A percentile compares a stretch with the other conserved stretches of the same genome.
These are phyloP conservation scores for Leguminivora glycinivorella DNA, from an alignment of 1,140 invertebrate genomes.

Conservation along the genomic window DNA sequence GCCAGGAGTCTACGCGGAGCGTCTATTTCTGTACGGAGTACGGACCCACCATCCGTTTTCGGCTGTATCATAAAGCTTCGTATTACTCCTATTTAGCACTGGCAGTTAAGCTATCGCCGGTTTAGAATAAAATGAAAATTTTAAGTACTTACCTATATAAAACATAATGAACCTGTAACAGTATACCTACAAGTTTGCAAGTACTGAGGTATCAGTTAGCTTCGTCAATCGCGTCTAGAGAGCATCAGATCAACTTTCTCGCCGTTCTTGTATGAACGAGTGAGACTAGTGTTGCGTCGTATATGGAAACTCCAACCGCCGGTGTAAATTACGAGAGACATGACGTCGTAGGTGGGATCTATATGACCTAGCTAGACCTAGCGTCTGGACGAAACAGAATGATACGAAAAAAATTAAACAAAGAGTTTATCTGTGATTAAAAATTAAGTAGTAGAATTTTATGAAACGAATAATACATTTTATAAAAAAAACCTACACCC, in stretches of 20 bases:
- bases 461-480: too few species aligned
- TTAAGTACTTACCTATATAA: not conserved
- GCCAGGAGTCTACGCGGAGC: constrained; percentile 21
- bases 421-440: not conserved
- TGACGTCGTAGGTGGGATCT: not conserved
- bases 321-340: constrained; percentile 14
- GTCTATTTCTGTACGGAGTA: constrained; percentile 22
- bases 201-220: not conserved
- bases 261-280: constrained; percentile 49
- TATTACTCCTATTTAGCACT: not conserved
- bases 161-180: not conserved
- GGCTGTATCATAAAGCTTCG: not conserved
- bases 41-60: constrained; percentile 11
- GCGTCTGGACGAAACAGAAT: not conserved
- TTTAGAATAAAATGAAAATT: too few species aligned
- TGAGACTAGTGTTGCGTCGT: constrained; percentile 45
- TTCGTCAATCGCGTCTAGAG: constrained; percentile 53
- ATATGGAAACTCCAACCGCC: constrained; percentile 34
- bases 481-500: too few species aligned
- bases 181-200: not conserved
- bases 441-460: not conserved
- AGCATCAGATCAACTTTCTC: constrained; percentile 66
- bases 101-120: too few species aligned
- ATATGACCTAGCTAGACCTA: too few species aligned
- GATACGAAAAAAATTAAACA: not conserved